phyloP scores from a whole-genome alignment of 2,888 invertebrate species.

The Willowsia nigromaculata region DNA sequence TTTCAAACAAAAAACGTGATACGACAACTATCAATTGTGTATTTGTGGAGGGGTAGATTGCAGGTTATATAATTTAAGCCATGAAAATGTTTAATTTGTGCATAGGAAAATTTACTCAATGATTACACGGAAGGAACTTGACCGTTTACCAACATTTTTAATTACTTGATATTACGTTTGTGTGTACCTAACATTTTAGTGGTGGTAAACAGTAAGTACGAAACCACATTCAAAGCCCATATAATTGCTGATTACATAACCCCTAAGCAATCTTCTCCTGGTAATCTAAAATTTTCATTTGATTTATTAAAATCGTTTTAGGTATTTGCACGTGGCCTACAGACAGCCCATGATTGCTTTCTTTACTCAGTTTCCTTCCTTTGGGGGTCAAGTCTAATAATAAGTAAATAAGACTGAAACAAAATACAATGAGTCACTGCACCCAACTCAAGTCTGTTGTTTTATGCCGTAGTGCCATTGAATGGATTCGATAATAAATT shows the following conservation, averaged over 20 bases:
- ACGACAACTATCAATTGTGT: neutral
- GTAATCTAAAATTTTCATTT: slow-evolving; percentile 40
- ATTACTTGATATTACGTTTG: neutral
- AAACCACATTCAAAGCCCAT: neutral
- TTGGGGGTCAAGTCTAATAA: slow-evolving; percentile 60
- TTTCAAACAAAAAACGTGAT: neutral
- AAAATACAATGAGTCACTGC: slow-evolving; percentile 14
- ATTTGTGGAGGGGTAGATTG: too few species aligned
- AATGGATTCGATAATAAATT: slow-evolving; percentile 1
- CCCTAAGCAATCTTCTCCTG: slow-evolving; percentile 36
- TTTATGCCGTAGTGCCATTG: neutral
- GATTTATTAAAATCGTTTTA: slow-evolving; percentile 60
- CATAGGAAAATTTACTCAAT: neutral
- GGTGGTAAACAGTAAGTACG: neutral
- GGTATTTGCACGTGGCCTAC: slow-evolving; percentile 36
- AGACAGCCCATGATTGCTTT: slow-evolving; percentile 13
- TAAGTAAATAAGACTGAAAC: neutral
- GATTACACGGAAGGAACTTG: neutral
- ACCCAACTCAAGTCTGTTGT: neutral
- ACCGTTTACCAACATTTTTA: neutral
- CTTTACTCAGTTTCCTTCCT: slow-evolving; percentile 50
- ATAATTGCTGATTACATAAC: slow-evolving; percentile 58
- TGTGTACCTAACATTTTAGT: neutral
- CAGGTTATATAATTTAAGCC: slow-evolving; percentile 21
- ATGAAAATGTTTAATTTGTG: neutral